Evolutionary conservation across 2,797 vertebrate genomes (phyloP).

Genomic region (Sciurus vulgaris): DNA sequence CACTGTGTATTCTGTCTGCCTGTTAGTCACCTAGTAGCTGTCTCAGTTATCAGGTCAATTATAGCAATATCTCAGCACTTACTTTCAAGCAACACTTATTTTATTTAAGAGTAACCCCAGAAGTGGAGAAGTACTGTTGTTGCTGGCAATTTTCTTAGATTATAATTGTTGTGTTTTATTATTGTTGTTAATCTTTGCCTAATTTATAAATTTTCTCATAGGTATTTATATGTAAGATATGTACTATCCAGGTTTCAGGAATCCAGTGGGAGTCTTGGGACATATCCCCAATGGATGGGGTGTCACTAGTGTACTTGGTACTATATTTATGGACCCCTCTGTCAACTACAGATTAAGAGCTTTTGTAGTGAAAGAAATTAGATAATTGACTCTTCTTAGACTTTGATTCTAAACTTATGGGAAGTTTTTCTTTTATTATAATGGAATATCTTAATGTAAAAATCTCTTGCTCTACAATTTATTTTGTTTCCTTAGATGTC

Average conservation of each 20-base stretch:
- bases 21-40: neutral
- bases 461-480: conserved; percentile 11
- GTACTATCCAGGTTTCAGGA: neutral
- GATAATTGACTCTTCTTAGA: neutral
- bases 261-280: neutral
- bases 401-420: conserved; percentile 40
- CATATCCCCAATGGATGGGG: neutral
- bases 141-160: neutral
- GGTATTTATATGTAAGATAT: neutral
- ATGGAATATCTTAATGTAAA: neutral
- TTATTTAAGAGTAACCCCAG: neutral
- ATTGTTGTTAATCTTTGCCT: neutral
- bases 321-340: neutral
- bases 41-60: neutral
- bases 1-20: neutral
- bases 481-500: neutral
- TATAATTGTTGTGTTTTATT: neutral
- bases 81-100: neutral
- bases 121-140: neutral
- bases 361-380: conserved; percentile 16
- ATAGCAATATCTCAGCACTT: neutral
- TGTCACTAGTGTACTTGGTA: neutral
- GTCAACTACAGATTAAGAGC: neutral
- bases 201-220: neutral
- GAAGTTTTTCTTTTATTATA: neutral